Evolutionary conservation across 2,797 vertebrate genomes (phyloP).

Genomic region (Pempheris klunzingeri): DNA sequence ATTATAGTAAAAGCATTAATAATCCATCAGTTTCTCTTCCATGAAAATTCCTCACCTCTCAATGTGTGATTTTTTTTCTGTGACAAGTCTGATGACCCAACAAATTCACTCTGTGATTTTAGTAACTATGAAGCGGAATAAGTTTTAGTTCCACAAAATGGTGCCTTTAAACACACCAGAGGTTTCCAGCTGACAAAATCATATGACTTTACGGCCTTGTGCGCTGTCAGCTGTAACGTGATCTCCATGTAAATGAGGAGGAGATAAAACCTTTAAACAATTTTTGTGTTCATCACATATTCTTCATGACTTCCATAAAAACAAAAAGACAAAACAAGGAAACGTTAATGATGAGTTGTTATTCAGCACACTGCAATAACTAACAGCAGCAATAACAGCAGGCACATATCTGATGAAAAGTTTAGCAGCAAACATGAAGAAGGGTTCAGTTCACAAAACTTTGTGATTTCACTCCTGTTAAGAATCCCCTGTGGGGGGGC

Average conservation of each 20-base stretch:
- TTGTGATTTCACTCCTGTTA: neutral
- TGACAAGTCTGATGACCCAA: neutral
- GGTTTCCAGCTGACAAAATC: neutral
- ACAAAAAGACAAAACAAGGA: conserved; percentile 2
- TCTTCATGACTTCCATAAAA: neutral
- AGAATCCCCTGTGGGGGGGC: no score
- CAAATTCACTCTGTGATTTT: neutral
- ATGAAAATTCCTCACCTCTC: neutral
- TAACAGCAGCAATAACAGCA: neutral
- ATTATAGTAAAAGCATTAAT: conserved; percentile 2
- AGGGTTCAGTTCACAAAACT: no score
- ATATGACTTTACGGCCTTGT: neutral
- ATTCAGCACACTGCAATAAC: neutral
- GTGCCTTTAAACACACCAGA: neutral
- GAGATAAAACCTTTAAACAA: neutral
- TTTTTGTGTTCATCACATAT: neutral
- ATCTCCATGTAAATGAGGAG: conserved; percentile 23
- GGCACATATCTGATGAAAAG: neutral
- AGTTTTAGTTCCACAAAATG: neutral
- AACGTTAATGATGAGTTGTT: neutral
- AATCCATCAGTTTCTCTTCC: neutral
- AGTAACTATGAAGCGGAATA: neutral
- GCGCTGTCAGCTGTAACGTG: neutral
- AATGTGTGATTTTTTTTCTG: neutral
- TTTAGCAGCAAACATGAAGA: neutral